Base-by-base conservation (phyloP, 2,797 vertebrate species). In the Onychomys torridus region DNA sequence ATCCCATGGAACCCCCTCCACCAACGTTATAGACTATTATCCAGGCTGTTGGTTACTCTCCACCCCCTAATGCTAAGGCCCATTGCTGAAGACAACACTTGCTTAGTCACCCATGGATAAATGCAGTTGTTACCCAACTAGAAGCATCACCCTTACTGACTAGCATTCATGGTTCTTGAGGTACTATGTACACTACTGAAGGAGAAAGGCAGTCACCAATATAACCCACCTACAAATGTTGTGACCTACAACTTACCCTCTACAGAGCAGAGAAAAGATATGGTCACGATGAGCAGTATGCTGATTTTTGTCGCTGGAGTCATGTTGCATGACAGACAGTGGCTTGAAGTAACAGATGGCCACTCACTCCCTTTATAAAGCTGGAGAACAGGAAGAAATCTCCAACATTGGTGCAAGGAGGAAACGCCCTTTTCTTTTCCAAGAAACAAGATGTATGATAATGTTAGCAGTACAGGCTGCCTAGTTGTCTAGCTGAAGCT, bases 161-260 rank as follows among this genome's bases (percentile, higher is more conserved):
- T 21, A 21, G 34, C 17, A 71, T 37, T 71, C n/a, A 71, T 71
- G 69, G 7, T 37, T 3, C 69, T 37, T 71, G n/a, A 71, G 69
- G 7, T 4, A 71, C 69, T 71, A 17, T 37, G 3, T 37, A 71
- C 17, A 71, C n/a, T 67, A 34, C 13, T 67, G 65, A 67, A 34
- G 65, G 14, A 67, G 65, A 34, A 67, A 16, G 32, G 32, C 34
- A 67, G 32, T 34, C 29, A 67, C 65, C 65, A 67, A 34, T 67
- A 67, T 67, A 5, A 67, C 65, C 32, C 69, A 19, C 67, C 8
- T 71, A 71, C 34, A 9, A n/a, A 71, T 8, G 2, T 3, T 71
- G 69, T 71, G 3, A 71, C 69, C 69, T 71, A 71, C 69, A 71
- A 86, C 89, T 86, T 71, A 94, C 89, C 89, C 59, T 86, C 40